Percentiles rank a stretch among this genome's conserved stretches.
These are phyloP conservation scores for Platysternon megacephalum DNA, from an alignment of 2,113 vertebrate genomes.

Conservation along the genomic window DNA sequence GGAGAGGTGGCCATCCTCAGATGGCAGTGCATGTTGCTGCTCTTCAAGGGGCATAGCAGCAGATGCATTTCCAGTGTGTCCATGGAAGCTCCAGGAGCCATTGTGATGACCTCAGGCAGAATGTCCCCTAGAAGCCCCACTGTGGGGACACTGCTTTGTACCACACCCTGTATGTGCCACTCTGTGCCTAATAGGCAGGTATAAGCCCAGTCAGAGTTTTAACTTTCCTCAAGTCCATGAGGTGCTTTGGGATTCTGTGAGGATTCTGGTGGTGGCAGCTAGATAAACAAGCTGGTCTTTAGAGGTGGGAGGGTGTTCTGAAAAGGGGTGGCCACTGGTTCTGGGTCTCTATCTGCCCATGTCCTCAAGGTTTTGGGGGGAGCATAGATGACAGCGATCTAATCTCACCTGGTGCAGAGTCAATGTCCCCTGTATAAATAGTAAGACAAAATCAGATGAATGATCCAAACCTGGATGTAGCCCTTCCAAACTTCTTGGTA, in stretches of 20 bases:
- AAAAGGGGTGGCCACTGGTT: neutral
- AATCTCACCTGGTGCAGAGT: neutral
- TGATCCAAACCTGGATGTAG: neutral
- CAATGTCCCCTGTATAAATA: neutral
- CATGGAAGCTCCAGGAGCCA: neutral
- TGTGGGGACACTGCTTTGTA: neutral
- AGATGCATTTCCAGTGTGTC: neutral
- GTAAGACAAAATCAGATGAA: neutral
- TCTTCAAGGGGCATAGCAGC: neutral
- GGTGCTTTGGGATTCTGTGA: neutral
- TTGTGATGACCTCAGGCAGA: neutral
- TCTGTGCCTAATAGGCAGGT: neutral
- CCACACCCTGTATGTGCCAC: neutral
- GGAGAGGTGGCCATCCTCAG: neutral
- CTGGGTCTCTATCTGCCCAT: neutral
- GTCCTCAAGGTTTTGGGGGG: neutral
- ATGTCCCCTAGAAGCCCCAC: neutral
- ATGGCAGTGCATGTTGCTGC: neutral
- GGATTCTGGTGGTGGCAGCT: neutral
- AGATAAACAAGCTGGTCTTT: neutral
- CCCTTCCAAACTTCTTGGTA: neutral
- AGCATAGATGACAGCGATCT: neutral
- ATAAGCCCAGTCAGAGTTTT: neutral
- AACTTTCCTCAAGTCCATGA: neutral
- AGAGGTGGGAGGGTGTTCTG: neutral